These are phyloP conservation scores for Seriola aureovittata DNA, from an alignment of 2,113 vertebrate genomes.

Conservation along the genomic window DNA sequence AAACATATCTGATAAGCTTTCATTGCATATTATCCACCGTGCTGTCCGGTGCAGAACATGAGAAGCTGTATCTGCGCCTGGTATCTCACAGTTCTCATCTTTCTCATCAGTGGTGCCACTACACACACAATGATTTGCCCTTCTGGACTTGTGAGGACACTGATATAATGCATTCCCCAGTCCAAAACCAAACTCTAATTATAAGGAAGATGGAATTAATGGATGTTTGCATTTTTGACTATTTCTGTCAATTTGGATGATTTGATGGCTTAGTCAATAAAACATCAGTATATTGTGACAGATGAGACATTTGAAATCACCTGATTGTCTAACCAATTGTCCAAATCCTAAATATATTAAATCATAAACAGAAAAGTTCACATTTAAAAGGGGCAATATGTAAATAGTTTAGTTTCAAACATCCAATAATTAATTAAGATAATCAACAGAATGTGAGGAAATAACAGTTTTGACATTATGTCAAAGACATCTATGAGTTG, in stretches of 20 bases:
- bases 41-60: conserved; percentile 37
- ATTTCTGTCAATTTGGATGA: background rate
- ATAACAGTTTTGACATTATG: too few species aligned
- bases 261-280: background rate
- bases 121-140: background rate
- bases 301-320: too few species aligned
- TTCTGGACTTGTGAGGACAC: conserved; percentile 10
- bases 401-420: too few species aligned
- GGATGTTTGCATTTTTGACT: background rate
- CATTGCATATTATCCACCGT: conserved; percentile 51
- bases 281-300: background rate
- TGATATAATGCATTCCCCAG: background rate
- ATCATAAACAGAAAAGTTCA: too few species aligned
- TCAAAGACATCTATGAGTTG: too few species aligned
- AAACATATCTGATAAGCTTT: conserved; percentile 45
- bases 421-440: too few species aligned
- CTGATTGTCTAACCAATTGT: too few species aligned
- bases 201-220: too few species aligned
- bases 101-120: background rate
- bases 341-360: too few species aligned
- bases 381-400: too few species aligned
- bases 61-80: conserved; percentile 23
- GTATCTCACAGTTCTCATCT: conserved; percentile 20
- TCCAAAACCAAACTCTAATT: background rate
- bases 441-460: too few species aligned